Conservation (phyloP, 2,797 vertebrate genomes). For the Propithecus deckenii region DNA sequence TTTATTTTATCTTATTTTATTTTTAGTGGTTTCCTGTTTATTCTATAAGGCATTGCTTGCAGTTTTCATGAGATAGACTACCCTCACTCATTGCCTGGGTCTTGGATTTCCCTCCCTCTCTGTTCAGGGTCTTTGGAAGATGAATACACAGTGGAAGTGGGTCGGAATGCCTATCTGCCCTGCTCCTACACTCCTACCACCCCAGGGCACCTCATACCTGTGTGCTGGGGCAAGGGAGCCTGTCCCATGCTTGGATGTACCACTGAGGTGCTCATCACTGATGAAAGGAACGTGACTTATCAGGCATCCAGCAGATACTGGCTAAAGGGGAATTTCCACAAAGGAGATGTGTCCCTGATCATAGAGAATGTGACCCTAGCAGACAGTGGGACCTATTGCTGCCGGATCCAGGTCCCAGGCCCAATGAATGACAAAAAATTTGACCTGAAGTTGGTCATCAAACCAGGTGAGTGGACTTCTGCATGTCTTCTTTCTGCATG, state of each 20-base stretch:
- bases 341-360: conserved; percentile 88
- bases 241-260: conserved; percentile 83
- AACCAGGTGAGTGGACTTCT: conserved; percentile 82
- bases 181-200: conserved; percentile 80
- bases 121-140: conserved; percentile 66
- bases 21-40: not conserved
- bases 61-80: not conserved
- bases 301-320: conserved; percentile 81
- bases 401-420: conserved; percentile 87
- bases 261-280: conserved; percentile 80
- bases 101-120: accelerated
- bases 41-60: not conserved
- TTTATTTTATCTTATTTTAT: too few species aligned
- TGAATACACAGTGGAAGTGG: conserved; percentile 67
- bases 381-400: conserved; percentile 90
- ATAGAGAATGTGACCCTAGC: conserved; percentile 79
- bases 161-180: conserved; percentile 82
- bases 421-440: conserved; percentile 86
- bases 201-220: not conserved
- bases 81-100: not conserved
- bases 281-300: conserved; percentile 79
- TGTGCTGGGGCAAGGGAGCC: conserved; percentile 89
- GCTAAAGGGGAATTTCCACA: conserved; percentile 75
- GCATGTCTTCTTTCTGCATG: not conserved
- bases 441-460: conserved; percentile 80